These are phyloP conservation scores for Drosophila lutescens DNA, from an alignment of 2,888 invertebrate species.

Conservation along the genomic window DNA sequence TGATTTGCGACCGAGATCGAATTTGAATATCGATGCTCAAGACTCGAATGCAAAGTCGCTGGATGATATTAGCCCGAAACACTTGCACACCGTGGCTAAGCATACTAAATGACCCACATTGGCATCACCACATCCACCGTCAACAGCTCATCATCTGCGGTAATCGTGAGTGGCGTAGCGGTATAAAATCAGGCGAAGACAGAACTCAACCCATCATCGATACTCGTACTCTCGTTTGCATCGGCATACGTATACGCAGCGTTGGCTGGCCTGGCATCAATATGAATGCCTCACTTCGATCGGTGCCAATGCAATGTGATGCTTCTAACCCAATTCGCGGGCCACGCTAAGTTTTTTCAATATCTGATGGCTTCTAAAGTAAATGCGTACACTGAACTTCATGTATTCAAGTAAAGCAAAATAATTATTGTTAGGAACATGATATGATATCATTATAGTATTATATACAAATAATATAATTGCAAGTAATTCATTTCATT, in stretches of 20 bases:
- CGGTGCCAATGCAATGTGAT: constrained; percentile 67
- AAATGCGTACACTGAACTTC: constrained; percentile 2
- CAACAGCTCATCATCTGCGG: constrained; percentile 35
- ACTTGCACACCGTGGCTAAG: constrained; percentile 36
- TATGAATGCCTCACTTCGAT: constrained; percentile 66
- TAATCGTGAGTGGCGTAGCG: constrained; percentile 37
- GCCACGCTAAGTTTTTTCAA: constrained; percentile 40
- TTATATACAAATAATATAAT: too few species aligned
- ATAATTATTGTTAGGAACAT: too few species aligned
- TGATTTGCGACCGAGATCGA: constrained; percentile 14
- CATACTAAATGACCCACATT: constrained; percentile 58
- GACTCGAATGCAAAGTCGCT: background rate
- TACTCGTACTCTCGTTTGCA: constrained; percentile 57
- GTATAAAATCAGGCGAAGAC: constrained; percentile 15
- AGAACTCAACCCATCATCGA: constrained; percentile 49
- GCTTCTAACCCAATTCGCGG: constrained; percentile 68
- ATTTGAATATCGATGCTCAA: constrained; percentile 11
- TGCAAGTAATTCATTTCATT: too few species aligned
- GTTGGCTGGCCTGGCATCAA: constrained; percentile 39
- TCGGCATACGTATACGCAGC: constrained; percentile 43
- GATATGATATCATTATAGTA: too few species aligned
- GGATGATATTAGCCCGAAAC: constrained; percentile 51
- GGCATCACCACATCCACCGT: constrained; percentile 15
- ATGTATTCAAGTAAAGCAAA: background rate
- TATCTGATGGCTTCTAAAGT: constrained; percentile 12